These are phyloP conservation scores for Oopsacas minuta DNA, from an alignment of 37 sponge, comb jelly and placozoan species.

Conservation along the genomic window DNA sequence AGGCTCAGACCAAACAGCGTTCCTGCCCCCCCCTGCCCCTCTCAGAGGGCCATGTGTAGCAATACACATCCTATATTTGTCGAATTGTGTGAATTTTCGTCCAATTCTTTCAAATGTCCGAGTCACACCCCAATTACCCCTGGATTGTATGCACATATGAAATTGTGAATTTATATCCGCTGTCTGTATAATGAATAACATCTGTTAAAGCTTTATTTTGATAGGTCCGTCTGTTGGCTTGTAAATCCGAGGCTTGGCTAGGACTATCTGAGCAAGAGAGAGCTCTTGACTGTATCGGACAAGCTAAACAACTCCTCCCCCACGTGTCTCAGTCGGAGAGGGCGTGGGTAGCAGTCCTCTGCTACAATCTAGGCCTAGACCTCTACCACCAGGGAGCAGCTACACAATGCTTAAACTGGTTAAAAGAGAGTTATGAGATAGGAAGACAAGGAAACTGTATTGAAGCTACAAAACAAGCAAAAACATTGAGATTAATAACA, in stretches of 20 bases:
- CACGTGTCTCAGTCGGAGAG: not conserved
- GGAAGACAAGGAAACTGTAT: constrained; percentile 33
- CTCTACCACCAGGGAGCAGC: constrained; percentile 39
- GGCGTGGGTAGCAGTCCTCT: constrained; percentile 46
- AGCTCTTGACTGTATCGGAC: not conserved
- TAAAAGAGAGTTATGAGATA: constrained; percentile 84
- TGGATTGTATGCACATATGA: too few species aligned
- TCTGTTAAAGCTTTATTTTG: not conserved
- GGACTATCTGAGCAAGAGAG: constrained; percentile 12
- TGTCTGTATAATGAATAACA: not conserved
- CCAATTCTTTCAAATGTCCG: too few species aligned
- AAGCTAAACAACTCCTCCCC: not conserved
- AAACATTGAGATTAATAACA: constrained; percentile 69
- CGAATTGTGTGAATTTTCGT: too few species aligned
- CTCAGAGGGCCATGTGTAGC: too few species aligned
- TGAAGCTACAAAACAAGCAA: constrained; percentile 54
- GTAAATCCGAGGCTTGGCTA: constrained; percentile 8
- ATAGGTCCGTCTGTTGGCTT: constrained; percentile 11
- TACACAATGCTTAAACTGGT: constrained; percentile 47
- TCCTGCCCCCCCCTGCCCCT: too few species aligned
- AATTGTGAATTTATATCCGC: too few species aligned
- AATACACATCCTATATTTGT: too few species aligned
- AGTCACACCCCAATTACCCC: too few species aligned
- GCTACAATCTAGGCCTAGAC: constrained; percentile 82
- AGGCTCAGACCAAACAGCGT: too few species aligned